Evolutionary conservation across 1,140 invertebrate species (phyloP).

Genomic region (Drosophila ogumai): DNA sequence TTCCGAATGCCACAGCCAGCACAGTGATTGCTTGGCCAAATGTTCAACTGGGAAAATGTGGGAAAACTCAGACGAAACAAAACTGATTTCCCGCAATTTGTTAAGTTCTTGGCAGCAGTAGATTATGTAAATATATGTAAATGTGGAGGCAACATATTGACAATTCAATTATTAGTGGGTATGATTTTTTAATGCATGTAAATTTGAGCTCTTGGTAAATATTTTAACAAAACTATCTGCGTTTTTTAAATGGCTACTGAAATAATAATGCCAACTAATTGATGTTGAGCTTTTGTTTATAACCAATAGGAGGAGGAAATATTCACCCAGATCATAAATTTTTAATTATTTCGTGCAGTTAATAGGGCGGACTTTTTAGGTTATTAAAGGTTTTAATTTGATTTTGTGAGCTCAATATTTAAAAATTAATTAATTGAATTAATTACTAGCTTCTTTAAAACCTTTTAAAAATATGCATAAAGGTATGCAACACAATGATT

Average conservation of each 20-base stretch:
- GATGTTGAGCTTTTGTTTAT: not conserved
- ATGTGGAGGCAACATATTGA: not conserved
- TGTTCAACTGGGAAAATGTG: conserved; percentile 1
- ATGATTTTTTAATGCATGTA: conserved; percentile 14
- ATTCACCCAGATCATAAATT: not conserved
- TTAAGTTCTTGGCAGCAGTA: conserved; percentile 16
- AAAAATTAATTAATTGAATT: not conserved
- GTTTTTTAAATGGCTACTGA: conserved; percentile 1
- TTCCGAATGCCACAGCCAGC: conserved; percentile 2
- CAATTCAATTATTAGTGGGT: conserved; percentile 28
- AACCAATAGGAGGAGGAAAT: not conserved
- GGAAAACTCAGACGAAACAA: not conserved
- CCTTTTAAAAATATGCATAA: not conserved
- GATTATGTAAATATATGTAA: conserved; percentile 23
- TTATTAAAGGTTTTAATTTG: not conserved
- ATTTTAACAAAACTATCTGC: not conserved
- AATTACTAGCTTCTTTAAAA: not conserved
- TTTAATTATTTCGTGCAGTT: conserved; percentile 11
- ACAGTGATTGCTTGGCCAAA: conserved; percentile 14
- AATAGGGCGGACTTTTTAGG: not conserved
- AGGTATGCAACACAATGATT: not conserved
- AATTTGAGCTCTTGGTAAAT: conserved; percentile 1
- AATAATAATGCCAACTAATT: conserved; percentile 29
- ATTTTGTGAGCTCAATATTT: not conserved
- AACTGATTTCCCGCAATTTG: conserved; percentile 33